Percentiles rank a stretch among this genome's conserved stretches.
phyloP scores from a whole-genome alignment of 1,140 invertebrate genomes.

The Ostrea denselamellosa region DNA sequence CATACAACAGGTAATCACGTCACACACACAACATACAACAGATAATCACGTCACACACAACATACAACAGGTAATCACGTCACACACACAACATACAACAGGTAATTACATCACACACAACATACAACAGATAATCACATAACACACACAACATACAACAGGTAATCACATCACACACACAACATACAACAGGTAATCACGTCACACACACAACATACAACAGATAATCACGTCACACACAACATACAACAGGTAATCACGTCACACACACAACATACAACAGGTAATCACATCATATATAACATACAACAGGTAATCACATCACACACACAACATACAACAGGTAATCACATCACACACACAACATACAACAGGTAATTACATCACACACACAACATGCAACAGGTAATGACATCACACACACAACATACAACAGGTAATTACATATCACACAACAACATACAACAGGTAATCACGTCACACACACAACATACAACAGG shows the following conservation, averaged over 20 bases:
- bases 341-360: slow-evolving; percentile 48
- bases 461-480: slow-evolving; percentile 44
- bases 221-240: no score
- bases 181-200: slow-evolving; percentile 55
- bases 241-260: slow-evolving; percentile 55
- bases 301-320: slow-evolving; percentile 55
- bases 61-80: no score
- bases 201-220: slow-evolving; percentile 61
- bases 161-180: slow-evolving; percentile 54
- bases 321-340: slow-evolving; percentile 64
- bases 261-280: slow-evolving; percentile 56
- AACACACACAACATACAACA: slow-evolving; percentile 66
- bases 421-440: slow-evolving; percentile 62
- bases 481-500: slow-evolving; percentile 66
- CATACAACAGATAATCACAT: no score
- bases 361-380: slow-evolving; percentile 60
- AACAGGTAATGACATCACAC: no score
- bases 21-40: slow-evolving; percentile 64
- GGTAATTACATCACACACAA: slow-evolving; percentile 50
- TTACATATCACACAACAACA: slow-evolving; percentile 58
- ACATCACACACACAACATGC: slow-evolving; percentile 57
- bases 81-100: slow-evolving; percentile 66
- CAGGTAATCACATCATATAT: no score
- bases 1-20: slow-evolving; percentile 49
- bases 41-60: slow-evolving; percentile 49